phyloP scores from a whole-genome alignment of 2,888 invertebrate genomes.

The Chromoteleia sp. region DNA sequence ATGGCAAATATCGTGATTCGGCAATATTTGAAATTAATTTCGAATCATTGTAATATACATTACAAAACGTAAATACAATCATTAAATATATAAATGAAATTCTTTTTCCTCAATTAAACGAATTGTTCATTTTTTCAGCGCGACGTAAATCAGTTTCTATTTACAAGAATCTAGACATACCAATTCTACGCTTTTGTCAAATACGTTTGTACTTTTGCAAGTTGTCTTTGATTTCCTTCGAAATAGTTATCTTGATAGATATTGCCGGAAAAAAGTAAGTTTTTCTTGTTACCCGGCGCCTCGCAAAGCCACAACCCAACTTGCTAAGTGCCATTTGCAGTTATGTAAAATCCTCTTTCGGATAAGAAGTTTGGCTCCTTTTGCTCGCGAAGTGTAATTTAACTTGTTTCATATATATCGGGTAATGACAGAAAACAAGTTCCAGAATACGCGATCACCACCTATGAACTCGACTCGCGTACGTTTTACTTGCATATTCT shows the following conservation, averaged over 20 bases:
- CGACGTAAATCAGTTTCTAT: background rate
- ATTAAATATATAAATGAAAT: too few relatives aligned
- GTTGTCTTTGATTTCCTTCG: conserved; percentile 25
- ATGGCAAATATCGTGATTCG: background rate
- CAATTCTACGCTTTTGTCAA: conserved; percentile 10
- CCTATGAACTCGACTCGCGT: conserved; percentile 19
- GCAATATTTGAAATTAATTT: background rate
- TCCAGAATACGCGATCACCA: conserved; percentile 17
- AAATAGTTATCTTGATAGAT: conserved; percentile 36
- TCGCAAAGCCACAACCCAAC: conserved; percentile 41
- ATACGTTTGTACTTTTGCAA: conserved; percentile 25
- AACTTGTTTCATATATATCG: conserved; percentile 51
- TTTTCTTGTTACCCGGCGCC: conserved; percentile 37
- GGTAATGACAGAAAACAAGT: conserved; percentile 56
- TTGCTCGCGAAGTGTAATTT: conserved; percentile 49
- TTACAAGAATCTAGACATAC: background rate
- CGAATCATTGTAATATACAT: background rate
- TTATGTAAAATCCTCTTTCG: conserved; percentile 58
- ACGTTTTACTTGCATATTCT: conserved; percentile 23
- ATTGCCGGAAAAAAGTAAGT: conserved; percentile 36
- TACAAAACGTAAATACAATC: too few relatives aligned
- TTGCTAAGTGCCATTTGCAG: conserved; percentile 59
- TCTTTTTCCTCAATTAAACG: background rate
- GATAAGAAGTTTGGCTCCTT: conserved; percentile 58
- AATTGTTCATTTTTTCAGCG: background rate